Conservation (phyloP, 2,113 vertebrate genomes). For the Bothrops jararaca region DNA sequence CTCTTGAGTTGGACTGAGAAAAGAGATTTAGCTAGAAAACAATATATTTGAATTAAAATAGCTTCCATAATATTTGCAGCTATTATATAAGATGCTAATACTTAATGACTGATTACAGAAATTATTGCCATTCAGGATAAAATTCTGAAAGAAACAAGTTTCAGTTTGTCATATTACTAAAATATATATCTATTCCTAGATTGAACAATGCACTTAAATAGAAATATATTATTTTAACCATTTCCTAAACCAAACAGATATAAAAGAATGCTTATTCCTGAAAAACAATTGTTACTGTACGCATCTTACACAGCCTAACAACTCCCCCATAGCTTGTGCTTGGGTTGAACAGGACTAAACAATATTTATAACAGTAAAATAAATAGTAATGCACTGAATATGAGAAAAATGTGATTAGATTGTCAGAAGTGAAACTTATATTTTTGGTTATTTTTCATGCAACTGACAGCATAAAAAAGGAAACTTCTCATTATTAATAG, state of each 20-base stretch:
- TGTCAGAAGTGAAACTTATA: not conserved
- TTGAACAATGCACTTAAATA: not conserved
- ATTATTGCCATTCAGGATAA: not conserved
- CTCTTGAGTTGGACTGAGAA: constrained; percentile 82
- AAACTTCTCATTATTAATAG: not conserved
- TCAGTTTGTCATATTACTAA: not conserved
- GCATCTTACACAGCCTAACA: not conserved
- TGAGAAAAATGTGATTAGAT: not conserved
- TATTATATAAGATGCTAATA: constrained; percentile 5
- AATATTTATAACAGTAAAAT: not conserved
- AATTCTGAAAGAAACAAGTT: not conserved
- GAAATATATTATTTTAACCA: not conserved
- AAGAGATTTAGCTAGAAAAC: constrained; percentile 83
- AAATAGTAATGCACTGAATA: not conserved
- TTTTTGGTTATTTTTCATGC: not conserved
- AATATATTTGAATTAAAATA: constrained; percentile 65
- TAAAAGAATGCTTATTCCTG: not conserved
- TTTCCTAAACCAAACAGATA: constrained; percentile 2
- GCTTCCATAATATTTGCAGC: constrained; percentile 36
- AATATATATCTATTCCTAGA: not conserved
- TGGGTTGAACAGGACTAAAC: not conserved
- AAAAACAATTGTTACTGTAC: not conserved
- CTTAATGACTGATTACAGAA: constrained; percentile 26
- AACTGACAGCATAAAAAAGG: not conserved
- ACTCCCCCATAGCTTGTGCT: not conserved